phyloP scores from a whole-genome alignment of 2,888 invertebrate species.

The Formica aserva region DNA sequence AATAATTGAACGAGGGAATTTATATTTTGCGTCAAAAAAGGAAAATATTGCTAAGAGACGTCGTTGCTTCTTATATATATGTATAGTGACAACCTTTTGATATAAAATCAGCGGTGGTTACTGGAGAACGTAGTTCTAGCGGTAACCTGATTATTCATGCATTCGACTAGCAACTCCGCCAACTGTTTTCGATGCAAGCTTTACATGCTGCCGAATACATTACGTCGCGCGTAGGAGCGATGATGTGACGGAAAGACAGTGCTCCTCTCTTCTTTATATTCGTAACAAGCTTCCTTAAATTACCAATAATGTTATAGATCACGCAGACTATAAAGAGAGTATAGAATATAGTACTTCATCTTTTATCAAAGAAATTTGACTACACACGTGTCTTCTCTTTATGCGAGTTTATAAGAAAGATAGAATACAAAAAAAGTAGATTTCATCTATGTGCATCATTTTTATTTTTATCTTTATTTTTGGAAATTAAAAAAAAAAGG shows the following conservation, averaged over 20 bases:
- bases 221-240: constrained; percentile 22
- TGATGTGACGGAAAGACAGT: constrained; percentile 20
- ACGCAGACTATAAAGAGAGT: neutral
- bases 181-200: constrained; percentile 51
- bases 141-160: constrained; percentile 46
- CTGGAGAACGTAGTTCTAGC: constrained; percentile 2
- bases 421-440: neutral
- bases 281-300: constrained; percentile 11
- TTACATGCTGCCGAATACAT: constrained; percentile 47
- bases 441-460: neutral
- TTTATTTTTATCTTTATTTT: neutral
- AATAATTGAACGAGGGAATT: constrained; percentile 45
- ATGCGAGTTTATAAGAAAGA: neutral
- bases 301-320: neutral
- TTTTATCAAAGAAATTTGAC: neutral
- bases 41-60: neutral
- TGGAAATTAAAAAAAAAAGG: neutral
- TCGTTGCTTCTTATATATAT: neutral
- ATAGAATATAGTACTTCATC: neutral
- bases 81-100: constrained; percentile 18
- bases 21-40: constrained; percentile 31
- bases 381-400: neutral
- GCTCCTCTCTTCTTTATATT: neutral
- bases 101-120: constrained; percentile 34
- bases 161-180: constrained; percentile 49